Percentiles rank a stretch among this genome's conserved stretches.
phyloP scores from a whole-genome alignment of 1,140 invertebrate genomes.

The Cherax destructor region DNA sequence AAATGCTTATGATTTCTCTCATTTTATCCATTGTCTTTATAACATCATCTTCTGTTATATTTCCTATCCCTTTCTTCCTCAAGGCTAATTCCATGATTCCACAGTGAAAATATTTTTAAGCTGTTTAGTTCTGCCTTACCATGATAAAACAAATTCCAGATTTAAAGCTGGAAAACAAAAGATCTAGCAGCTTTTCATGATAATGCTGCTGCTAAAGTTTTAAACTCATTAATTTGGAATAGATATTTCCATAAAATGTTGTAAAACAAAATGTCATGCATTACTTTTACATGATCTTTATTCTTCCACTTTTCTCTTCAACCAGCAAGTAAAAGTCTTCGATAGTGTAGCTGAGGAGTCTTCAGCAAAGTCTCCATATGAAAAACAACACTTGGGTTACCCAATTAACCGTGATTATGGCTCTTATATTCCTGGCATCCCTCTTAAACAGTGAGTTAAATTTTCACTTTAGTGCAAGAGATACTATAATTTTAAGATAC shows the following conservation, averaged over 20 bases:
- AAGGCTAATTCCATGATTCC: too few relatives aligned
- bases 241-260: background rate
- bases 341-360: background rate
- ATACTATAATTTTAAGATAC: too few relatives aligned
- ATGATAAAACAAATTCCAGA: too few relatives aligned
- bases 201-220: background rate
- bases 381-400: background rate
- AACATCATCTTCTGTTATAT: too few relatives aligned
- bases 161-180: too few relatives aligned
- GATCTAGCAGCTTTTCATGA: too few relatives aligned
- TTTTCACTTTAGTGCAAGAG: background rate
- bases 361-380: background rate
- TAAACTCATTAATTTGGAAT: background rate
- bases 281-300: background rate
- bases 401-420: background rate
- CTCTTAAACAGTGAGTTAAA: background rate
- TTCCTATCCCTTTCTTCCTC: too few relatives aligned
- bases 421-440: background rate
- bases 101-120: too few relatives aligned
- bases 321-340: background rate
- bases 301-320: background rate
- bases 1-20: too few relatives aligned
- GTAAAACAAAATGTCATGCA: background rate
- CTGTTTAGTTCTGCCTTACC: too few relatives aligned
- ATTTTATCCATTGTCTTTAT: too few relatives aligned